Evolutionary conservation across 2,888 invertebrate species (phyloP), one percentile per base, ranked within the genome.

Genomic region (Agrochola lota): DNA sequence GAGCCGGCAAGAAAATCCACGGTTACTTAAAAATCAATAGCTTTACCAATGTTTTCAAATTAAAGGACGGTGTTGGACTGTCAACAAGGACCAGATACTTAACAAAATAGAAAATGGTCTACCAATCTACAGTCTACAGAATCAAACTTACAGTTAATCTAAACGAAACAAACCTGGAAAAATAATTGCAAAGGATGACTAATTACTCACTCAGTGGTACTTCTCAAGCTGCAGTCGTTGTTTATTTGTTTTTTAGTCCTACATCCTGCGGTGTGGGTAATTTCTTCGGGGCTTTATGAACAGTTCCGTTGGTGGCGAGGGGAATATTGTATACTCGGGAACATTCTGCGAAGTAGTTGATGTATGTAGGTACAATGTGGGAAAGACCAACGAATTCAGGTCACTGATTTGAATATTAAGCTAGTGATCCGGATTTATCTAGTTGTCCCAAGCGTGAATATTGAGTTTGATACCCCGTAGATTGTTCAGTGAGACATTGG

Each of bases 221-320:
- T 26, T 71, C 11, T 43, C 20, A 49, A 43, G 30, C 30, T 9
- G 12, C 11, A 12, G 26, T 35, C 0, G 12, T 43, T 59, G 43
- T 66, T 74, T 66, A 74, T 81, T 60, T 79, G 43, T 23, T 30
- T 43, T 49, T 26, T 59, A 23, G 3, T 49, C 15, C n/a, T 15
- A 43, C 63, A 74, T 74, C 81, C 74, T 66, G 64, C 30, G 40
- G 17, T 43, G 64, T 23, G 64, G 67, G 26, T 57, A n/a, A 55
- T 35, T 46, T 67, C 63, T 59, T 2, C 57, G 69, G 80, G 76
- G 80, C 69, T 80, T 81, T 68, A 11, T 23, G 2, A 67, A 9
- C 60, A 62, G 49, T 57, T 63, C 69, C 57, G 43, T 35, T 11
- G 20, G 17, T 63, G 17, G 17, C 40, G 2, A 49, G 49, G 30